A percentile compares a stretch with the other conserved stretches of the same genome.
phyloP scores from a whole-genome alignment of 2,113 vertebrate genomes.

The Perccottus glenii region DNA sequence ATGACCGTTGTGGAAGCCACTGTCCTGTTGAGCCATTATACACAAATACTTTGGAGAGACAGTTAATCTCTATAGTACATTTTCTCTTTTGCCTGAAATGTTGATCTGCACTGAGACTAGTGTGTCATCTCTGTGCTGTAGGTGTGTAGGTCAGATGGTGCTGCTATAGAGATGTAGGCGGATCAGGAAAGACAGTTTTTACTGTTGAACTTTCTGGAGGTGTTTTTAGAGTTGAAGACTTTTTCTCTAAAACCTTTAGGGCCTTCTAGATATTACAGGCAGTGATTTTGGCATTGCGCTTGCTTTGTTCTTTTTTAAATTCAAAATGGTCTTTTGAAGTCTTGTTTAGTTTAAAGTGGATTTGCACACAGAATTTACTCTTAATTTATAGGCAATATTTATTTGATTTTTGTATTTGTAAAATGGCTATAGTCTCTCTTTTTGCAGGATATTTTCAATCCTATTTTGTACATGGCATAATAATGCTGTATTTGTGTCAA shows the following conservation, averaged over 20 bases:
- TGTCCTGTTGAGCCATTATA: slow-evolving; percentile 16
- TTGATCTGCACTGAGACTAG: slow-evolving; percentile 12
- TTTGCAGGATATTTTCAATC: no score
- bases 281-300: neutral
- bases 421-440: no score
- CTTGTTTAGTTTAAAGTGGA: neutral
- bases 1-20: slow-evolving; percentile 20
- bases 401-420: no score
- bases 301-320: neutral
- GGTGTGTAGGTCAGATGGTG: slow-evolving; percentile 46
- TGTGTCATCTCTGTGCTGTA: slow-evolving; percentile 40
- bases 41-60: neutral
- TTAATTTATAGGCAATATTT: no score
- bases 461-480: no score
- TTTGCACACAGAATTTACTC: no score
- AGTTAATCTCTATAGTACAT: slow-evolving; percentile 7
- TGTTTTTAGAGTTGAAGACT: slow-evolving; percentile 34
- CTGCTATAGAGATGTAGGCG: slow-evolving; percentile 43
- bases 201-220: slow-evolving; percentile 42
- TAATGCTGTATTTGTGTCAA: no score
- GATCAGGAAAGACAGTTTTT: slow-evolving; percentile 44
- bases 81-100: slow-evolving; percentile 7
- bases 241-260: slow-evolving; percentile 6
- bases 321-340: neutral
- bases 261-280: slow-evolving; percentile 9